A percentile compares a stretch with the other conserved stretches of the same genome.
Evolutionary conservation across 2,797 vertebrate genomes (phyloP).

Genomic region (Acipenser oxyrinchus): DNA sequence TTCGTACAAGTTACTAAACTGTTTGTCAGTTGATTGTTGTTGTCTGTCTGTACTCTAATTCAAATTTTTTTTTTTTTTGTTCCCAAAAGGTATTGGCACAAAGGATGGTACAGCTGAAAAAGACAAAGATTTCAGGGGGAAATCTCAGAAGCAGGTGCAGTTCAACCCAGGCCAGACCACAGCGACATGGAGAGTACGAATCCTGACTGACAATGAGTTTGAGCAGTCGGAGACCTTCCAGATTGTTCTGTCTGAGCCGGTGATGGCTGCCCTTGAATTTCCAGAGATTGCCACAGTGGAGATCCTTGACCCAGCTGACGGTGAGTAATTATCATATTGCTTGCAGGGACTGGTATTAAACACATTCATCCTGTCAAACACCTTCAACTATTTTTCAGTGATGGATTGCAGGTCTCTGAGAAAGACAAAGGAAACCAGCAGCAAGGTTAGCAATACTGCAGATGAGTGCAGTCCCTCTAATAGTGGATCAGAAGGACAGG

Average conservation of each 20-base stretch:
- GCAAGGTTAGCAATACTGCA: no score
- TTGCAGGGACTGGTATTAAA: neutral
- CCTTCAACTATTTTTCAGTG: neutral
- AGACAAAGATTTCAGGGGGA: slow-evolving; percentile 81
- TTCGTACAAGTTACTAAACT: no score
- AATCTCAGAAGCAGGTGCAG: slow-evolving; percentile 85
- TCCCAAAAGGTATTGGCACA: slow-evolving; percentile 72
- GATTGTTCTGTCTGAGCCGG: slow-evolving; percentile 80
- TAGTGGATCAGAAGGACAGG: no score
- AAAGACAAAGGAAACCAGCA: no score
- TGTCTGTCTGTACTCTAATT: no score
- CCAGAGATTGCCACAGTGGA: slow-evolving; percentile 71
- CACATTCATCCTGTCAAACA: neutral
- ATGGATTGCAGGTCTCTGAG: neutral
- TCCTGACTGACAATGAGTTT: slow-evolving; percentile 70
- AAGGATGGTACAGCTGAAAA: slow-evolving; percentile 74
- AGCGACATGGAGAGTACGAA: slow-evolving; percentile 73
- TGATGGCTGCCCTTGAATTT: slow-evolving; percentile 80
- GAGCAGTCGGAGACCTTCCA: slow-evolving; percentile 83
- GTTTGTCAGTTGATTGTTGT: no score
- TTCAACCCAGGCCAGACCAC: slow-evolving; percentile 86
- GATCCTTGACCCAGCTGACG: slow-evolving; percentile 83
- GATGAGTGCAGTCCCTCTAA: no score
- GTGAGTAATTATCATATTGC: slow-evolving; percentile 48
- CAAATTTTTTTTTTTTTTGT: neutral